These are phyloP conservation scores for Carcina quercana DNA, from an alignment of 2,888 invertebrate species.

Conservation along the genomic window DNA sequence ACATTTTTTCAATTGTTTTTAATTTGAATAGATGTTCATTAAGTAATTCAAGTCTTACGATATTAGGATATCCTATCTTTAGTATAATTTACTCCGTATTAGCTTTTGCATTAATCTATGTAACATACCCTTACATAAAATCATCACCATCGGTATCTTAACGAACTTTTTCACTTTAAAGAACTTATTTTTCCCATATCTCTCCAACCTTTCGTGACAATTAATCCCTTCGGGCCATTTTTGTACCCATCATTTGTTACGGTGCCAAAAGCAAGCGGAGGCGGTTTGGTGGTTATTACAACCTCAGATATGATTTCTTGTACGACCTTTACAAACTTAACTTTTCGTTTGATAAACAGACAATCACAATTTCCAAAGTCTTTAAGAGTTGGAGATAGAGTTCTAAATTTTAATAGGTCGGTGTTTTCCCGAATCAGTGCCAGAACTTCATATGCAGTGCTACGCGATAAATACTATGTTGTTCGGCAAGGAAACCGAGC, in stretches of 20 bases:
- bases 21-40: too few species aligned
- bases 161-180: too few species aligned
- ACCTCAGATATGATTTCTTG: constrained; percentile 42
- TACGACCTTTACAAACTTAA: constrained; percentile 22
- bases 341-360: constrained; percentile 8
- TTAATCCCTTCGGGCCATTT: too few species aligned
- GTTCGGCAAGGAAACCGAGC: constrained; percentile 37
- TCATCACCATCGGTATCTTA: too few species aligned
- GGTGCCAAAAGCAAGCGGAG: constrained; percentile 42
- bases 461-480: constrained; percentile 39
- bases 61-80: too few species aligned
- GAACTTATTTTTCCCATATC: too few species aligned
- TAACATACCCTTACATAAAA: too few species aligned
- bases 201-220: too few species aligned
- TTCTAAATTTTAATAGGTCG: neutral
- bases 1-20: too few species aligned
- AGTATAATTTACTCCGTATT: too few species aligned
- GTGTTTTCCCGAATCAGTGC: neutral
- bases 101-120: too few species aligned
- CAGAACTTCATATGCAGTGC: constrained; percentile 20
- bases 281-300: constrained; percentile 26
- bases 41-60: too few species aligned
- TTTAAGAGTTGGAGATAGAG: neutral
- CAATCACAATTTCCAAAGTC: neutral
- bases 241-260: constrained; percentile 41